A percentile compares a stretch with the other conserved stretches of the same genome.
These are phyloP conservation scores for Cynoglossus semilaevis DNA, from an alignment of 2,113 vertebrate species.

Conservation along the genomic window DNA sequence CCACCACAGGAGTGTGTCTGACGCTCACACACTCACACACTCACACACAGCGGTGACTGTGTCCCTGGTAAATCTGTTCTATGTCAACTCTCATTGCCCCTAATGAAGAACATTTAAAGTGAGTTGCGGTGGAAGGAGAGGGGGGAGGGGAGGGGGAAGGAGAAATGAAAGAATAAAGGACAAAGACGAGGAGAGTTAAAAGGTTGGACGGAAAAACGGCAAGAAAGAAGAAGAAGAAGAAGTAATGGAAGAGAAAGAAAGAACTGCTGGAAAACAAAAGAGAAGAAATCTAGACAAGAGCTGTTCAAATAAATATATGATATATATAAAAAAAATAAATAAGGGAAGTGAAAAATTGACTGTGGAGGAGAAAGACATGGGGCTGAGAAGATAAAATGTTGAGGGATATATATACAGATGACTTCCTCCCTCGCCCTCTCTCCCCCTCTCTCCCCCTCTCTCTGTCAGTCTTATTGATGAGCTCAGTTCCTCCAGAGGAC, in stretches of 20 bases:
- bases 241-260: too few species aligned
- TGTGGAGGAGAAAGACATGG: too few species aligned
- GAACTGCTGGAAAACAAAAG: too few species aligned
- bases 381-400: background rate
- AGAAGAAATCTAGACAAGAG: too few species aligned
- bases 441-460: too few species aligned
- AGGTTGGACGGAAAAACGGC: background rate
- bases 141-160: constrained; percentile 8
- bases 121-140: constrained; percentile 37
- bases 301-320: too few species aligned
- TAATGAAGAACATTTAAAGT: constrained; percentile 47
- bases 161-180: background rate
- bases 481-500: constrained; percentile 31
- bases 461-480: constrained; percentile 32
- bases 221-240: too few species aligned
- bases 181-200: background rate
- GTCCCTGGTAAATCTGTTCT: constrained; percentile 37
- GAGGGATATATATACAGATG: background rate
- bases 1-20: too few species aligned
- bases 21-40: constrained; percentile 1
- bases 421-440: too few species aligned
- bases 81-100: constrained; percentile 28
- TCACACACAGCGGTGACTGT: constrained; percentile 26
- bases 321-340: too few species aligned
- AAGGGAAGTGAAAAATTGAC: too few species aligned